Base-by-base conservation (phyloP, 1,140 invertebrate genomes). In the Eriosoma lanigerum region DNA sequence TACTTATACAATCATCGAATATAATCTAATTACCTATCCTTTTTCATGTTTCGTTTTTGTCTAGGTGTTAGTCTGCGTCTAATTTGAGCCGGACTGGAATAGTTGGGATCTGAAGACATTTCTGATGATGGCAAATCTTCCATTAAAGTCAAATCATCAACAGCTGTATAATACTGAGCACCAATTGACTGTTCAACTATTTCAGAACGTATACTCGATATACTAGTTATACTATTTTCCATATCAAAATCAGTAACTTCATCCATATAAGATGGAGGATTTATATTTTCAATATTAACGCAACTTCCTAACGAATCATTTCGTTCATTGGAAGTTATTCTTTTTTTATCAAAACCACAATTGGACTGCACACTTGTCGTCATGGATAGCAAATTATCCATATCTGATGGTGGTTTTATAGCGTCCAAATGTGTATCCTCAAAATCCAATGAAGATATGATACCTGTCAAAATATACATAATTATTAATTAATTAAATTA, bases 231-330 rank as follows among this genome's bases (percentile, higher is more conserved):
- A 82, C 91, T 92, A 52, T 90, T 91, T 82, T 93, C 92, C 88
- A 94, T 91, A 70, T 90, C 90, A 24, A 86, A 86, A 5, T 86
- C 85, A 46, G 58, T 82, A 15, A 93, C 83, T 82, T 93, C 90
- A 64, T 93, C 92, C 90, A 95, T 91, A 82, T 92, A 88, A 0
- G 93, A 93, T 0, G 94, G 93, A 19, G 93, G 93, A 83, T 93
- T 93, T 1, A 94, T 89, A 82, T 92, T 92, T 26, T 95, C 94
- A 60, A 95, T 89, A 58, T 89, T 89, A 3, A 8, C 12, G 80
- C 87, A 88, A 80, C 87, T 90, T 17, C 78, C 68, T 15, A 82
- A 29, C 24, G 81, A 80, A 44, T 70, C 52, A n/a, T 80, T 83
- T 85, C 86, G 81, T 68, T 83, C 85, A 17, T 73, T 78, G 32